Evolutionary conservation across 1,140 invertebrate species (phyloP).

Genomic region (Polypedilum vanderplanki): DNA sequence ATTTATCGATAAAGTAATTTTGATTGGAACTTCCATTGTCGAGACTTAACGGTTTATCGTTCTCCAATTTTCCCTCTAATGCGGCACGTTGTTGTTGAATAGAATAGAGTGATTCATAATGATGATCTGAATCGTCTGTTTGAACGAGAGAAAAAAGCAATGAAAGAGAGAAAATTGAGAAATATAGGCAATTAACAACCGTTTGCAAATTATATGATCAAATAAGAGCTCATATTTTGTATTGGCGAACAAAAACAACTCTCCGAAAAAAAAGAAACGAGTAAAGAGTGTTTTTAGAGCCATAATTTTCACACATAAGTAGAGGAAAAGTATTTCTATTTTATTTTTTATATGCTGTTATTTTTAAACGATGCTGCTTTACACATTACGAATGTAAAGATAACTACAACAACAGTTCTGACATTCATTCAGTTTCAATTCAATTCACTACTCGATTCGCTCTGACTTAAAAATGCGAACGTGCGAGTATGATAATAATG

Average conservation of each 20-base stretch:
- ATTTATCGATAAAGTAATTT: neutral
- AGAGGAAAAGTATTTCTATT: neutral
- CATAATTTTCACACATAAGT: neutral
- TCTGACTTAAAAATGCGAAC: neutral
- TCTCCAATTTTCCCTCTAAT: neutral
- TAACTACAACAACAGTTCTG: too few relatives aligned
- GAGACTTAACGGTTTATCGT: slow-evolving; percentile 35
- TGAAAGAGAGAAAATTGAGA: neutral
- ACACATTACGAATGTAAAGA: neutral
- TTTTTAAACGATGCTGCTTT: neutral
- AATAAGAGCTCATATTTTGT: neutral
- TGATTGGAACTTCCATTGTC: slow-evolving; percentile 24
- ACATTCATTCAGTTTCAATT: neutral
- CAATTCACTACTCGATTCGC: neutral
- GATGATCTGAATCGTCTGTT: slow-evolving; percentile 50
- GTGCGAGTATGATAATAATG: neutral
- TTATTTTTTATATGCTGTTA: neutral
- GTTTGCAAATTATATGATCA: slow-evolving; percentile 29
- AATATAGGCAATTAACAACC: slow-evolving; percentile 10
- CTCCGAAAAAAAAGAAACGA: too few relatives aligned
- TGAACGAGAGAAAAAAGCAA: slow-evolving; percentile 32
- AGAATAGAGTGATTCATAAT: slow-evolving; percentile 51
- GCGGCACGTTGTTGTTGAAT: slow-evolving; percentile 15
- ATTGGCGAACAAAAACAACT: too few relatives aligned
- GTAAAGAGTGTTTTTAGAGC: neutral